These are phyloP conservation scores for Drosophila bocki DNA, from an alignment of 1,140 invertebrate genomes.

Conservation along the genomic window DNA sequence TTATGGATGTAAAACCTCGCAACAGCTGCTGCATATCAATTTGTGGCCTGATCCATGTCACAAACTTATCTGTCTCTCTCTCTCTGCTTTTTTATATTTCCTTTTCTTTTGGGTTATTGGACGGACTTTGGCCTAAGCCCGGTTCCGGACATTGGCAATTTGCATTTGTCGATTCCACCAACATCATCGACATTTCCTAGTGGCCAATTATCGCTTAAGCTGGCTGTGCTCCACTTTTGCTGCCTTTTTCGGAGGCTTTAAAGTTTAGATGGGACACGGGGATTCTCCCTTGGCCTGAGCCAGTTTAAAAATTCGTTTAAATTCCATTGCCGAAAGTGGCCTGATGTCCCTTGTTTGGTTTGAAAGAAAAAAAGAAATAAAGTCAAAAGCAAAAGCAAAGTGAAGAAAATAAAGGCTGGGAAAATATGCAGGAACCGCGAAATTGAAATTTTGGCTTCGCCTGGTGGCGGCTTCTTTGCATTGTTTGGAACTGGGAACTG, in stretches of 20 bases:
- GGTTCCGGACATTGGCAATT: constrained; percentile 75
- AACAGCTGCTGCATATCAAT: constrained; percentile 83
- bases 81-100: background rate
- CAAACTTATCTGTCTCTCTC: constrained; percentile 11
- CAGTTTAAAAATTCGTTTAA: constrained; percentile 76
- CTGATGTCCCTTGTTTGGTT: constrained; percentile 21
- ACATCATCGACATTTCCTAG: constrained; percentile 72
- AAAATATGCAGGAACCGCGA: constrained; percentile 83
- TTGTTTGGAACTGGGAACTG: constrained; percentile 26
- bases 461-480: constrained; percentile 63
- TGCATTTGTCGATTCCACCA: constrained; percentile 67
- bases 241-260: constrained; percentile 32
- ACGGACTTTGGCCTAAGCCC: constrained; percentile 60
- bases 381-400: constrained; percentile 55
- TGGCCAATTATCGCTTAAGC: constrained; percentile 81
- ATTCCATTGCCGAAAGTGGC: constrained; percentile 71
- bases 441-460: constrained; percentile 83
- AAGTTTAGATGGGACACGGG: constrained; percentile 42
- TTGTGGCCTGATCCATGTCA: constrained; percentile 61
- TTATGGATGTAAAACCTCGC: constrained; percentile 60
- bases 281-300: background rate
- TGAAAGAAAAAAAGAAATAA: background rate
- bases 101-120: constrained; percentile 15
- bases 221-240: constrained; percentile 12
- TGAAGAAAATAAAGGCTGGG: constrained; percentile 61